Base-by-base conservation (phyloP, 2,797 vertebrate species). In the Paguma larvata region DNA sequence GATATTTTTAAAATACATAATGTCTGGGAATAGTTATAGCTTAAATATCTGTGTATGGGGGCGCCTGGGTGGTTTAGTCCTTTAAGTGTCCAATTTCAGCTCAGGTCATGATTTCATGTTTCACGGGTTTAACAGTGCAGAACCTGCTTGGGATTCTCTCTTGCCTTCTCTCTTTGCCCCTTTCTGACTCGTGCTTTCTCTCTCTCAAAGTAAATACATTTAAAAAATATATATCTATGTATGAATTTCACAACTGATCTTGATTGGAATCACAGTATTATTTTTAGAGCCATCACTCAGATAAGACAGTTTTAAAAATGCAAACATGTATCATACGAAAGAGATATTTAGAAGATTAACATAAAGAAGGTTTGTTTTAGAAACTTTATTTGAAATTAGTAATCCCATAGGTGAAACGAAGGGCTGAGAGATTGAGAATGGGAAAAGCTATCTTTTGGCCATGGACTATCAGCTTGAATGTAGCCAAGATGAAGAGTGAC, bases 331-430 rank as follows among this genome's bases (percentile, higher is more conserved):
- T 32, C 32, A 85, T 41, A 8, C 30, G 82, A 85, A 53, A 14
- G 8, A 89, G 65, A 88, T 6, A 85, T 63, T 38, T 9, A 67
- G 27, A 94, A 79, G 19, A 38, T 94, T 68, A 67, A 34, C 67
- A 87, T 21, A 46, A 75, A 75, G 30, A 67, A 84, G 2, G 3
- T 41, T 92, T 65, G 46, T 44, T 90, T 84, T 84, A 11, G 32
- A 83, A 68, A 85, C 8, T 41, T 92, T 80, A 70, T 79, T 94
- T 94, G n/a, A 86, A 86, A 89, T 89, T 23, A 89, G 15, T 84
- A 68, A 65, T 13, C 8, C 32, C 1, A 7, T n/a, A 14, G 14
- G 25, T 91, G 32, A 92, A 85, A 12, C 70, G 91, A 87, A 80
- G 7, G 25, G 1, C 46, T 77, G 48, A 87, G 59, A 82, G 9